Conservation (phyloP, 2,113 vertebrate species). For the Lophochroa leadbeateri region DNA sequence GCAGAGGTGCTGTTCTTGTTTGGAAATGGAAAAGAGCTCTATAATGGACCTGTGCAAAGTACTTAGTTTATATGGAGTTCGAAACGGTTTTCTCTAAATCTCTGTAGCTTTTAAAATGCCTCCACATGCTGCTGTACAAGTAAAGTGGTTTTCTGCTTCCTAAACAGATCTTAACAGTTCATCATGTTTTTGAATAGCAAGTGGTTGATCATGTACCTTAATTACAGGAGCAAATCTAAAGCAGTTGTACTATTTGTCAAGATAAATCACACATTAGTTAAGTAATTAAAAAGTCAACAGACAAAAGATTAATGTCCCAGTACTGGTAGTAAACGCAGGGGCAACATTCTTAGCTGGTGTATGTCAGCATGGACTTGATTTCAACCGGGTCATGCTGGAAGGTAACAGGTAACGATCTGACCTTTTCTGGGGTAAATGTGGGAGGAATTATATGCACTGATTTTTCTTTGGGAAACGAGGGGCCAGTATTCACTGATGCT, state of each 20-base stretch:
- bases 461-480: background rate
- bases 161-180: background rate
- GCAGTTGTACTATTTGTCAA: constrained; percentile 29
- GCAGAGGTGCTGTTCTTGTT: background rate
- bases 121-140: background rate
- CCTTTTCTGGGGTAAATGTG: background rate
- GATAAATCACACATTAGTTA: constrained; percentile 41
- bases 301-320: constrained; percentile 29
- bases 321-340: background rate
- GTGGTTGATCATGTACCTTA: constrained; percentile 29
- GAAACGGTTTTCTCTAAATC: background rate
- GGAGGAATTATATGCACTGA: background rate
- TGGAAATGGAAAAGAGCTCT: background rate
- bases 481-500: background rate
- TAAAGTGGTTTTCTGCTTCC: background rate
- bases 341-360: background rate
- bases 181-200: constrained; percentile 39
- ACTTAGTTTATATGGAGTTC: background rate
- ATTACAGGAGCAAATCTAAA: constrained; percentile 60
- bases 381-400: background rate
- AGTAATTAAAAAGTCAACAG: constrained; percentile 64
- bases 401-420: background rate
- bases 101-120: background rate
- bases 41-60: background rate
- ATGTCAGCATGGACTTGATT: background rate